phyloP scores from a whole-genome alignment of 2,888 invertebrate species.

The Onchidella celtica region DNA sequence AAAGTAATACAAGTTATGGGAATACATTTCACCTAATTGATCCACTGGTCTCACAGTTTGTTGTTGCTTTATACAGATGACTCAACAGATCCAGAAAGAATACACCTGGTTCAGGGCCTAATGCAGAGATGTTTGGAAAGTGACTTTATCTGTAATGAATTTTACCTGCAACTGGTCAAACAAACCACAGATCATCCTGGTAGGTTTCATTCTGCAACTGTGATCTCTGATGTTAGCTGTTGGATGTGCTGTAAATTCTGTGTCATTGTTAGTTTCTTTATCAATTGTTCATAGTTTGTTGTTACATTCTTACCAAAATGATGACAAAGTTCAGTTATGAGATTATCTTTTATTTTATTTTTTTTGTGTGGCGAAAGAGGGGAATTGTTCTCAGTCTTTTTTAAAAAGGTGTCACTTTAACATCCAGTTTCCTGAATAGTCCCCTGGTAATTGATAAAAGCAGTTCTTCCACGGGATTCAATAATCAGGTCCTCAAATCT shows the following conservation, averaged over 20 bases:
- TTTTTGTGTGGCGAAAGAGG: not conserved
- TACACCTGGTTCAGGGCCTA: slow-evolving; percentile 88
- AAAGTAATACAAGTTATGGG: too few species aligned
- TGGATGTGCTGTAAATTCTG: too few species aligned
- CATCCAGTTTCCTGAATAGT: too few species aligned
- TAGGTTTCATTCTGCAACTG: slow-evolving; percentile 43
- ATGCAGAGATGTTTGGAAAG: slow-evolving; percentile 95
- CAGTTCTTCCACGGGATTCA: too few species aligned
- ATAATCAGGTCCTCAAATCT: too few species aligned
- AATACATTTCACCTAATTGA: too few species aligned
- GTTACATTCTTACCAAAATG: too few species aligned
- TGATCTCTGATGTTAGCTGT: not conserved
- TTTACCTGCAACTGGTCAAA: slow-evolving; percentile 95
- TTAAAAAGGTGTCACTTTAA: too few species aligned
- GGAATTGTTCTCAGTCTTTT: not conserved
- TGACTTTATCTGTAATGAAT: slow-evolving; percentile 90
- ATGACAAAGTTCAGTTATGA: not conserved
- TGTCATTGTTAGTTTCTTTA: too few species aligned
- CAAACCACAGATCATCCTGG: slow-evolving; percentile 87
- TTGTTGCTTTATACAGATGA: slow-evolving; percentile 23
- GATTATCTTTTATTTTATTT: not conserved
- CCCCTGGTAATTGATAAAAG: too few species aligned
- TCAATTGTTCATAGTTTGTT: too few species aligned
- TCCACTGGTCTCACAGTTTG: too few species aligned
- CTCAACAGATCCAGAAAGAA: slow-evolving; percentile 22